phyloP scores from a whole-genome alignment of 1,140 invertebrate genomes.

The Colletes latitarsis region DNA sequence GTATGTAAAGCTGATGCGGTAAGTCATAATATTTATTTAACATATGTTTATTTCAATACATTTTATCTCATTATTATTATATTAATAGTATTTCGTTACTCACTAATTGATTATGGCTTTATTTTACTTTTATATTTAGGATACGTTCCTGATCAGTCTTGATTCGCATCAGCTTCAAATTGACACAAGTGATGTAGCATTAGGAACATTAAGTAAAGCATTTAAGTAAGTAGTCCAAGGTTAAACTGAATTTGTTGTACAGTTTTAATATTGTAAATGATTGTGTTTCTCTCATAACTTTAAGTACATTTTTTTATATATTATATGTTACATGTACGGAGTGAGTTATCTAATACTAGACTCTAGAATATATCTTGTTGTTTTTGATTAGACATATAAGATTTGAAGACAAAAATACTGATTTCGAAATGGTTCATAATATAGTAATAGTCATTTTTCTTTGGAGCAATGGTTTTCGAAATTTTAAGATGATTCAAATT shows the following conservation, averaged over 20 bases:
- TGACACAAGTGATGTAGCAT: conserved; percentile 90
- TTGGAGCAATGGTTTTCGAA: not conserved
- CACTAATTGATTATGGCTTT: conserved; percentile 4
- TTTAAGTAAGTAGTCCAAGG: conserved; percentile 83
- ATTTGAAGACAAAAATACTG: too few species aligned
- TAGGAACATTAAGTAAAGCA: conserved; percentile 92
- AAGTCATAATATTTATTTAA: conserved; percentile 73
- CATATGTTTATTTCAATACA: not conserved
- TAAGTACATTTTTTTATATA: conserved; percentile 4
- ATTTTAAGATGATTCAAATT: not conserved
- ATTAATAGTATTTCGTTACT: not conserved
- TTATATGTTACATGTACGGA: not conserved
- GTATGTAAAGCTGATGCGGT: conserved; percentile 92
- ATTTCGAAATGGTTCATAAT: too few species aligned
- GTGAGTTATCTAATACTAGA: not conserved
- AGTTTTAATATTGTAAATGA: conserved; percentile 28
- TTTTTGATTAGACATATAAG: not conserved
- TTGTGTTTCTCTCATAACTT: conserved; percentile 25
- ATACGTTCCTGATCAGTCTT: conserved; percentile 88
- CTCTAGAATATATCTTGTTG: too few species aligned
- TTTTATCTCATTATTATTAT: not conserved
- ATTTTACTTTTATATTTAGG: conserved; percentile 81
- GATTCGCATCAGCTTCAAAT: conserved; percentile 92
- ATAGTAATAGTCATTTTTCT: too few species aligned
- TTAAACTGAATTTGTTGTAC: not conserved